Evolutionary conservation across 2,888 invertebrate species (phyloP).

Genomic region (Aleiodes leptofemur): DNA sequence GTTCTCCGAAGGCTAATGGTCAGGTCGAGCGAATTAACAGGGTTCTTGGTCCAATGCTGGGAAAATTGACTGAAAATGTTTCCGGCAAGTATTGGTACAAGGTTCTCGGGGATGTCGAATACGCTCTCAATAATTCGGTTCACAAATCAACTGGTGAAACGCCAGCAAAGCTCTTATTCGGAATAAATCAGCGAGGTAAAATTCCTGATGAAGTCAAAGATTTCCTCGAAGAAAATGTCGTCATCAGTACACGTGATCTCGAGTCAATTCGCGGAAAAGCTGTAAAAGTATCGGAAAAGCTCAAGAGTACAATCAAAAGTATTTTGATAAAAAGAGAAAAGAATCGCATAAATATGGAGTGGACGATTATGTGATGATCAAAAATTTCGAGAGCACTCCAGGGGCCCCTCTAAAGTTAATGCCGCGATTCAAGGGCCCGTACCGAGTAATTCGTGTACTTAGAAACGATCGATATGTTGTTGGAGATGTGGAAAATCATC

Average conservation of each 20-base stretch:
- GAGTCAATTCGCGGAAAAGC: constrained; percentile 43
- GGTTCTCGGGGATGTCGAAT: constrained; percentile 51
- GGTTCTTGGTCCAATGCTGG: constrained; percentile 50
- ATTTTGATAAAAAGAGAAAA: constrained; percentile 61
- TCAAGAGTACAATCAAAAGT: constrained; percentile 57
- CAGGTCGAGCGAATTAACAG: constrained; percentile 57
- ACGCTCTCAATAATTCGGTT: constrained; percentile 56
- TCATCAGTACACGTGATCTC: constrained; percentile 48
- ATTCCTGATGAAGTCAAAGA: constrained; percentile 51
- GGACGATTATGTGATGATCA: constrained; percentile 54
- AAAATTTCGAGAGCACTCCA: constrained; percentile 52
- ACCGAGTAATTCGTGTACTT: too few species aligned
- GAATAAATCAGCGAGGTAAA: constrained; percentile 59
- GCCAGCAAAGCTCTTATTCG: constrained; percentile 61
- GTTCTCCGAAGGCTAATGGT: constrained; percentile 57
- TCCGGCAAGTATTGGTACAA: constrained; percentile 53
- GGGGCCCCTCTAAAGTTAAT: constrained; percentile 55
- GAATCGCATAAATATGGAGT: constrained; percentile 47
- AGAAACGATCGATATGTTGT: constrained; percentile 56
- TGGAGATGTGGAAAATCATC: constrained; percentile 50
- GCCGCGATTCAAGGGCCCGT: constrained; percentile 55
- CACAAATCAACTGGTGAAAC: constrained; percentile 61
- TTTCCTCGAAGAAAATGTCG: constrained; percentile 28
- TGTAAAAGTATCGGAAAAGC: constrained; percentile 50
- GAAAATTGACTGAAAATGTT: constrained; percentile 46